Percentiles rank a stretch among this genome's conserved stretches.
Evolutionary conservation across 2,113 vertebrate species (phyloP).

Genomic region (Panurus biarmicus): DNA sequence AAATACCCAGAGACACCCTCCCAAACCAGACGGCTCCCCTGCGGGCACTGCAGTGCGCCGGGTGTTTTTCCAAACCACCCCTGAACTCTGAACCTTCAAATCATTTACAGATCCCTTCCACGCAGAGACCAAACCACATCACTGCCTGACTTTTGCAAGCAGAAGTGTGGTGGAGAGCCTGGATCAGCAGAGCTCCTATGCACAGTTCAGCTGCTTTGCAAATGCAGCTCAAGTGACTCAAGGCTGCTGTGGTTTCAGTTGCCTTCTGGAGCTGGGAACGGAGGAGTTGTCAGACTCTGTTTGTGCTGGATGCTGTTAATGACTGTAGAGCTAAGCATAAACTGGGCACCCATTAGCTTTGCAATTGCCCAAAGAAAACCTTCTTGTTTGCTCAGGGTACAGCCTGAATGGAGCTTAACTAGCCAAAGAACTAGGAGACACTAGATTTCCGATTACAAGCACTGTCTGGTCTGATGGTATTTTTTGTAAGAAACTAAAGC

Average conservation of each 20-base stretch:
- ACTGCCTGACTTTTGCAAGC: background rate
- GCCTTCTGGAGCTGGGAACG: background rate
- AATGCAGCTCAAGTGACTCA: background rate
- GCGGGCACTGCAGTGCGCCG: rapidly evolving
- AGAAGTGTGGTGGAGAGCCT: background rate
- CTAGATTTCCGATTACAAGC: background rate
- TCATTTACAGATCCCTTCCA: slow-evolving; percentile 16
- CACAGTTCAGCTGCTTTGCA: background rate
- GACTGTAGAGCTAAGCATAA: background rate
- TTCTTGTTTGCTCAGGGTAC: background rate
- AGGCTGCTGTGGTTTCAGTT: background rate
- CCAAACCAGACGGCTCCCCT: background rate
- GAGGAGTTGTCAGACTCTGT: background rate
- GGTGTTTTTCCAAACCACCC: slow-evolving; percentile 5
- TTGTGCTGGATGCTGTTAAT: background rate
- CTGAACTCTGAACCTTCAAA: slow-evolving; percentile 52
- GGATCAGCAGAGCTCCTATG: background rate
- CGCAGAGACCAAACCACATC: background rate
- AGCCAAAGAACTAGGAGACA: background rate
- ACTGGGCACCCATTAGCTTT: background rate
- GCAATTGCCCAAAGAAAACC: background rate
- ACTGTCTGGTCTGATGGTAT: background rate
- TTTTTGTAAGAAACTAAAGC: background rate
- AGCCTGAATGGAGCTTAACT: background rate
- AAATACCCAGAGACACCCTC: slow-evolving; percentile 28